A percentile compares a stretch with the other conserved stretches of the same genome.
Conservation (phyloP, 2,797 vertebrate species). For the Bovichtus variegatus region DNA sequence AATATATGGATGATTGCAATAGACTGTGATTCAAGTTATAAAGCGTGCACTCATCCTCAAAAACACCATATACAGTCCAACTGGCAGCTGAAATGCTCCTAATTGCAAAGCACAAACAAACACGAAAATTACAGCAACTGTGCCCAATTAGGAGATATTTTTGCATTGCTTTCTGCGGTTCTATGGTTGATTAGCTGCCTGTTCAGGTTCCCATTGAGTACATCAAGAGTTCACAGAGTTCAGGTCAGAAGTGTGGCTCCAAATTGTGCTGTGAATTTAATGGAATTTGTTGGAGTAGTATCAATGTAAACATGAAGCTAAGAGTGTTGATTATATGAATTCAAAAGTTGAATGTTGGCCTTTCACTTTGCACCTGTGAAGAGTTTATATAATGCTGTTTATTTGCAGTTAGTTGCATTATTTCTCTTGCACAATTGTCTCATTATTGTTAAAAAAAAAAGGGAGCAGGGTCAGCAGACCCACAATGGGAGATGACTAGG, state of each 20-base stretch:
- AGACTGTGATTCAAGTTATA: constrained; percentile 68
- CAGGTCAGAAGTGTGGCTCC: constrained; percentile 10
- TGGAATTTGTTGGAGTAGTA: neutral
- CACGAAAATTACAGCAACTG: constrained; percentile 74
- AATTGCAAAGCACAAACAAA: constrained; percentile 78
- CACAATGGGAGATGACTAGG: neutral
- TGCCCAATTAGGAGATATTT: constrained; percentile 73
- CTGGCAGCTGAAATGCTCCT: constrained; percentile 64
- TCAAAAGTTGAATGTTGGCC: constrained; percentile 2
- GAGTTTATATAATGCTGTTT: neutral
- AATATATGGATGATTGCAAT: constrained; percentile 73
- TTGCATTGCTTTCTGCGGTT: constrained; percentile 47
- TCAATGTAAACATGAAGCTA: neutral
- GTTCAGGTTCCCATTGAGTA: constrained; percentile 40
- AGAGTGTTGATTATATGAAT: constrained; percentile 9
- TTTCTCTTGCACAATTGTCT: constrained; percentile 1
- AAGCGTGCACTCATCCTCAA: constrained; percentile 57
- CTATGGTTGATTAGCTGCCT: constrained; percentile 63
- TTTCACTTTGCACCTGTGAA: neutral
- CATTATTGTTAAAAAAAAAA: constrained; percentile 2
- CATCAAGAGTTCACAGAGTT: constrained; percentile 43
- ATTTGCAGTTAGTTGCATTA: neutral
- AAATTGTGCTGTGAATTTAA: neutral
- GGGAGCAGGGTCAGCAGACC: neutral
- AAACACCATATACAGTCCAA: constrained; percentile 63